These are phyloP conservation scores for Pseudolaguvia tuberculata DNA, from an alignment of 2,113 vertebrate genomes.

Conservation along the genomic window DNA sequence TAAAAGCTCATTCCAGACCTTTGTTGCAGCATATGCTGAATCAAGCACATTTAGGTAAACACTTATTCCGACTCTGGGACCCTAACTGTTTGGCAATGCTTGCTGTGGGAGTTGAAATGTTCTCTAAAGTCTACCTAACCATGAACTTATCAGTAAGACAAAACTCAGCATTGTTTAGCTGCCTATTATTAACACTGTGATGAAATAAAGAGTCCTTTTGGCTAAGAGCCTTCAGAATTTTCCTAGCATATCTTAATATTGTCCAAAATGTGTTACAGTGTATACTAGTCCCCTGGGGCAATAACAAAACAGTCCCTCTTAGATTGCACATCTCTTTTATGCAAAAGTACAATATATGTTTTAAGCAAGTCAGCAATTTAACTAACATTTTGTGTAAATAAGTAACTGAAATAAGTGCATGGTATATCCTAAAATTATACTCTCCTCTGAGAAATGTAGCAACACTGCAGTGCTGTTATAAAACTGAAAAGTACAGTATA, in stretches of 20 bases:
- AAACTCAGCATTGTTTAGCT: slow-evolving; percentile 1
- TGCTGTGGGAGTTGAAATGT: slow-evolving; percentile 1
- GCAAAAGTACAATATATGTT: background rate
- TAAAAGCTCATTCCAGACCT: slow-evolving; percentile 9
- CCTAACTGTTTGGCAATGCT: slow-evolving; percentile 4
- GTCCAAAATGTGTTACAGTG: background rate
- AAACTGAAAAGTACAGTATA: background rate
- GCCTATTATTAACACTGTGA: background rate
- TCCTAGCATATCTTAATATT: background rate
- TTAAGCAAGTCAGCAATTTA: background rate
- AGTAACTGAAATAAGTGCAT: background rate
- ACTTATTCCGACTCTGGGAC: background rate
- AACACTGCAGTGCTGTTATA: background rate
- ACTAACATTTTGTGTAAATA: background rate
- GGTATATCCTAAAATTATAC: background rate
- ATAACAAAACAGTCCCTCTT: background rate
- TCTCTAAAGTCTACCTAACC: slow-evolving; percentile 10
- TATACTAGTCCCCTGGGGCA: background rate
- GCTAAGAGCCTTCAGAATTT: background rate
- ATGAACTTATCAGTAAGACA: background rate
- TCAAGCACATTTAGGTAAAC: slow-evolving; percentile 19
- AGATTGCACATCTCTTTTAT: background rate
- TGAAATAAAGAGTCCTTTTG: background rate
- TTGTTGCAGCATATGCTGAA: slow-evolving; percentile 10
- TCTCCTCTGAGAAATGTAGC: background rate